Conservation (phyloP, 2,113 vertebrate genomes). For the Butorides virescens region DNA sequence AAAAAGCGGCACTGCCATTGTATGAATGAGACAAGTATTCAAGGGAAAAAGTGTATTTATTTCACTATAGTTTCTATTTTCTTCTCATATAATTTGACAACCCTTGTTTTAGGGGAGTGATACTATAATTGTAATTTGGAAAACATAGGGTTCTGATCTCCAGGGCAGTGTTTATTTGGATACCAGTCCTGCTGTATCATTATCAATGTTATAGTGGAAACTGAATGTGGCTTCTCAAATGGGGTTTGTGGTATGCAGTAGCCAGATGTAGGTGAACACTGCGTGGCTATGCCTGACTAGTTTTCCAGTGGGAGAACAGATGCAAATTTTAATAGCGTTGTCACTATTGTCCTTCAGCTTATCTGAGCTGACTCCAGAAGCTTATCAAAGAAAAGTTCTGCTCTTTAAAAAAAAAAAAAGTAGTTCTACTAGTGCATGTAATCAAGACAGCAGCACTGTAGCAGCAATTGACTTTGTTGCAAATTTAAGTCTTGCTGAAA, state of each 20-base stretch:
- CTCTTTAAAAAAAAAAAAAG: background rate
- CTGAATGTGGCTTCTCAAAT: slow-evolving; percentile 7
- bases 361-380: background rate
- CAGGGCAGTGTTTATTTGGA: slow-evolving; percentile 12
- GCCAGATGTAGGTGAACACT: slow-evolving; percentile 30
- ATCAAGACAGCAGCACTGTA: background rate
- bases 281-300: slow-evolving; percentile 15
- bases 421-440: background rate
- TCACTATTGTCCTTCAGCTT: slow-evolving; percentile 39
- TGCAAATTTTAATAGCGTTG: slow-evolving; percentile 24
- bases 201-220: background rate
- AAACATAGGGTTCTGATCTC: slow-evolving; percentile 19
- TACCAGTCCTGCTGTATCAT: background rate
- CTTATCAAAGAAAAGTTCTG: slow-evolving; percentile 17
- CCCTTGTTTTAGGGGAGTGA: slow-evolving; percentile 11
- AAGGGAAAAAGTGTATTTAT: background rate
- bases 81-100: slow-evolving; percentile 44
- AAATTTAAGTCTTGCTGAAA: background rate
- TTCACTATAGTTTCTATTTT: slow-evolving; percentile 46
- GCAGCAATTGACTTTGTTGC: background rate
- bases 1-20: background rate
- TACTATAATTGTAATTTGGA: slow-evolving; percentile 46
- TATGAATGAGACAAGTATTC: background rate
- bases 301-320: slow-evolving; percentile 50
- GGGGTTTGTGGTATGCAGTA: background rate